Conservation (phyloP, 37 sponge, comb jelly and placozoan genomes). For the Halichondria panicea region DNA sequence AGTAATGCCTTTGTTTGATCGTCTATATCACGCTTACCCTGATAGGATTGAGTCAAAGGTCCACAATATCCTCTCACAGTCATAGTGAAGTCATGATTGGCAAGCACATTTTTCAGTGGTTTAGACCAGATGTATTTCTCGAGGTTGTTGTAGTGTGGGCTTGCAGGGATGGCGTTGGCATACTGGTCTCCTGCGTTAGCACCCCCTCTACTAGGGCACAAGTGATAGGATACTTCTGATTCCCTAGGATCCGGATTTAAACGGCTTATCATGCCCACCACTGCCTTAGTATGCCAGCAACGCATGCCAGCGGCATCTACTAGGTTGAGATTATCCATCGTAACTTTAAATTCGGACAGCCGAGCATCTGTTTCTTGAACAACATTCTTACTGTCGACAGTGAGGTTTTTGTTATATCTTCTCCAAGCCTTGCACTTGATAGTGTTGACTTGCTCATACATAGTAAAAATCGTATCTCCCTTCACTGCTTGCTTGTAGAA, state of each 20-base stretch:
- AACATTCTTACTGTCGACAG: not conserved
- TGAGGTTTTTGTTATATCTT: not conserved
- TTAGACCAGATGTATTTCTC: not conserved
- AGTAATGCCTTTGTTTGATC: not conserved
- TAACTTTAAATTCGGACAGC: not conserved
- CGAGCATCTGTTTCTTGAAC: not conserved
- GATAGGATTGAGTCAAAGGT: not conserved
- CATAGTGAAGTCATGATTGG: not conserved
- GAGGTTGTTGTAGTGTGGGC: not conserved
- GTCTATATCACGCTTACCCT: not conserved
- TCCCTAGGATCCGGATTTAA: not conserved
- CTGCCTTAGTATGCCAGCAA: not conserved
- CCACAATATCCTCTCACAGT: not conserved
- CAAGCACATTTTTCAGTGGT: not conserved
- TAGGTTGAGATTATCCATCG: not conserved
- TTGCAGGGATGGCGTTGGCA: conserved; percentile 3
- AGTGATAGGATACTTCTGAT: conserved; percentile 6
- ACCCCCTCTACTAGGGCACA: conserved; percentile 4
- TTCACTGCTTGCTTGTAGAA: not conserved
- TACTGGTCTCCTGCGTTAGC: not conserved
- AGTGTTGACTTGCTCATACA: not conserved
- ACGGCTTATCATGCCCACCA: not conserved
- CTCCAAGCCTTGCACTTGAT: not conserved
- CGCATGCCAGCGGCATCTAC: not conserved
- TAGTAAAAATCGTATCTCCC: not conserved